These are phyloP conservation scores for Drosophila mayaguana DNA, from an alignment of 2,888 invertebrate species.

Conservation along the genomic window DNA sequence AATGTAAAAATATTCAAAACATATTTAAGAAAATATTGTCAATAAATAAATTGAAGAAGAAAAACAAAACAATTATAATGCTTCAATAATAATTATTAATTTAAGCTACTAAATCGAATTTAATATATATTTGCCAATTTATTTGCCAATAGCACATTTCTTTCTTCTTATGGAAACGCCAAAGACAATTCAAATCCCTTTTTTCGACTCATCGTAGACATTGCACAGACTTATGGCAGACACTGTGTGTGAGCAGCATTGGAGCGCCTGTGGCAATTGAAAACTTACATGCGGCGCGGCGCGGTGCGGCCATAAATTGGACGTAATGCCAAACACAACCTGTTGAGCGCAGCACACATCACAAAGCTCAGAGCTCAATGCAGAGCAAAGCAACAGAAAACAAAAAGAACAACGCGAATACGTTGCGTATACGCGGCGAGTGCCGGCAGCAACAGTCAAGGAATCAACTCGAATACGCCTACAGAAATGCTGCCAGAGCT, in stretches of 20 bases:
- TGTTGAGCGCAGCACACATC: slow-evolving; percentile 50
- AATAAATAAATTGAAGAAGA: too few species aligned
- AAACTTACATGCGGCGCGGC: slow-evolving; percentile 16
- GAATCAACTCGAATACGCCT: slow-evolving; percentile 35
- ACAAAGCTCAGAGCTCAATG: neutral
- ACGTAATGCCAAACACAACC: slow-evolving; percentile 53
- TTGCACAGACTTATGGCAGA: neutral
- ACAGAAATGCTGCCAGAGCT: slow-evolving; percentile 13
- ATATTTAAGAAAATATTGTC: too few species aligned
- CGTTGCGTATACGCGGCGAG: slow-evolving; percentile 68
- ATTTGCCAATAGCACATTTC: neutral
- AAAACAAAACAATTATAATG: too few species aligned
- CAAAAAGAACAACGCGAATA: slow-evolving; percentile 13
- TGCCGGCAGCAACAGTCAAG: slow-evolving; percentile 32
- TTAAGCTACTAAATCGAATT: too few species aligned
- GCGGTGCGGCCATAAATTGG: slow-evolving; percentile 61
- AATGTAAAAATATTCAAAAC: too few species aligned
- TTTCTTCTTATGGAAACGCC: neutral
- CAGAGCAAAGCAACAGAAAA: neutral
- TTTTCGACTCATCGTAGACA: neutral
- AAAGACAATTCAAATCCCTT: too few species aligned
- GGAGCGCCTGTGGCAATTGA: slow-evolving; percentile 34
- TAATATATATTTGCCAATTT: too few species aligned
- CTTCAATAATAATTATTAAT: too few species aligned
- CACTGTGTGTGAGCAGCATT: slow-evolving; percentile 8